Evolutionary conservation across 2,797 vertebrate genomes (phyloP).

Genomic region (Steatocranus sp.): DNA sequence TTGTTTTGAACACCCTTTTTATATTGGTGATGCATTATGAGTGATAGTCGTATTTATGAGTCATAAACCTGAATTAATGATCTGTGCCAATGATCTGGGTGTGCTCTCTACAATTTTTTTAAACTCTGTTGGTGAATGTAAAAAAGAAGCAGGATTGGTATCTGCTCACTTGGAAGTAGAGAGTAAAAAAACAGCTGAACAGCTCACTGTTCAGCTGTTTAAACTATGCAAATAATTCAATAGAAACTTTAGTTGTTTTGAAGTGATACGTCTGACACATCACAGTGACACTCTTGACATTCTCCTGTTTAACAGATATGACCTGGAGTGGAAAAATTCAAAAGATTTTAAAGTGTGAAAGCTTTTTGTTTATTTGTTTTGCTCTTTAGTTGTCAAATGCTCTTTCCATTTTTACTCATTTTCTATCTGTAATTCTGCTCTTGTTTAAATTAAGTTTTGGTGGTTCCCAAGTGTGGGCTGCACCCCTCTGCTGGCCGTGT

Average conservation of each 20-base stretch:
- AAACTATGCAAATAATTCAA: neutral
- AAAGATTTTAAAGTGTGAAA: neutral
- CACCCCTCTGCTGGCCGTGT: neutral
- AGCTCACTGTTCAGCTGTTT: neutral
- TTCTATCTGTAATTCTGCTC: neutral
- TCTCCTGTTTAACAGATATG: neutral
- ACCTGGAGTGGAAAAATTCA: neutral
- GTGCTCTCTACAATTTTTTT: neutral
- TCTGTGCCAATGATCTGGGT: neutral
- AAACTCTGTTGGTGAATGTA: neutral
- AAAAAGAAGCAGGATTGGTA: accelerated
- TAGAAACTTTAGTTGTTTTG: neutral
- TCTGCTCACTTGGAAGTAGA: neutral
- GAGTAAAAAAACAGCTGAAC: neutral
- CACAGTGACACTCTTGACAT: neutral
- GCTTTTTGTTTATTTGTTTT: neutral
- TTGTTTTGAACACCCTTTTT: neutral
- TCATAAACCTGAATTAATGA: neutral
- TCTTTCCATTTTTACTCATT: neutral
- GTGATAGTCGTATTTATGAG: neutral
- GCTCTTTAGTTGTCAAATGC: accelerated
- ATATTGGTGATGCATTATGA: neutral
- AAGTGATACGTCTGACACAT: neutral
- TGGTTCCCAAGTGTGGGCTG: neutral
- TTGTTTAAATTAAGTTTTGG: accelerated